These are phyloP conservation scores for Aplysina aerophoba DNA, from an alignment of 37 sponge, comb jelly and placozoan genomes.

Conservation along the genomic window DNA sequence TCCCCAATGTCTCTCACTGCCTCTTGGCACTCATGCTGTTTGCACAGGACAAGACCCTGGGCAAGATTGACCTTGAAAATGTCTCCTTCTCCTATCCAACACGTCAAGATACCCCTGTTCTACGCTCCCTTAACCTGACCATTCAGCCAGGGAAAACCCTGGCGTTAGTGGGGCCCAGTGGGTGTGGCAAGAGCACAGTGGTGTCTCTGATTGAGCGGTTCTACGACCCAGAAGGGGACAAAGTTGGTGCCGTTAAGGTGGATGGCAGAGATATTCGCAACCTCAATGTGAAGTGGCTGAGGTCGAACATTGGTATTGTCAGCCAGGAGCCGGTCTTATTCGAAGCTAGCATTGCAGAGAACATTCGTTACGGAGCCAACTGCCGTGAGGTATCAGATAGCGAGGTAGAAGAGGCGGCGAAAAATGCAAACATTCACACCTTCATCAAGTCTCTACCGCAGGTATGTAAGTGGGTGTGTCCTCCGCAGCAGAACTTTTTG, in stretches of 20 bases:
- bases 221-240: slow-evolving; percentile 75
- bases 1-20: no score
- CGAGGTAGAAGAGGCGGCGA: slow-evolving; percentile 85
- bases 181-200: slow-evolving; percentile 96
- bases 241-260: neutral
- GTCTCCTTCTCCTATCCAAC: slow-evolving; percentile 82
- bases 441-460: slow-evolving; percentile 85
- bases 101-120: slow-evolving; percentile 60
- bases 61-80: neutral
- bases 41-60: no score
- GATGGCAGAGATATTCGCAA: slow-evolving; percentile 65
- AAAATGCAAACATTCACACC: slow-evolving; percentile 91
- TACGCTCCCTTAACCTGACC: slow-evolving; percentile 49
- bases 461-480: slow-evolving; percentile 51
- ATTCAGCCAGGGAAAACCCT: slow-evolving; percentile 79
- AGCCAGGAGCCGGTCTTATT: slow-evolving; percentile 90
- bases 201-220: slow-evolving; percentile 86
- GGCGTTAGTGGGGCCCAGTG: slow-evolving; percentile 92
- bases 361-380: slow-evolving; percentile 92
- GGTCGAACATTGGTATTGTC: slow-evolving; percentile 89
- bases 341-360: slow-evolving; percentile 85
- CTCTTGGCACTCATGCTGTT: no score
- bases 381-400: slow-evolving; percentile 78
- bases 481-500: no score
- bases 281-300: slow-evolving; percentile 78